phyloP scores from a whole-genome alignment of 2,888 invertebrate species.

The Bimastos eiseni region DNA sequence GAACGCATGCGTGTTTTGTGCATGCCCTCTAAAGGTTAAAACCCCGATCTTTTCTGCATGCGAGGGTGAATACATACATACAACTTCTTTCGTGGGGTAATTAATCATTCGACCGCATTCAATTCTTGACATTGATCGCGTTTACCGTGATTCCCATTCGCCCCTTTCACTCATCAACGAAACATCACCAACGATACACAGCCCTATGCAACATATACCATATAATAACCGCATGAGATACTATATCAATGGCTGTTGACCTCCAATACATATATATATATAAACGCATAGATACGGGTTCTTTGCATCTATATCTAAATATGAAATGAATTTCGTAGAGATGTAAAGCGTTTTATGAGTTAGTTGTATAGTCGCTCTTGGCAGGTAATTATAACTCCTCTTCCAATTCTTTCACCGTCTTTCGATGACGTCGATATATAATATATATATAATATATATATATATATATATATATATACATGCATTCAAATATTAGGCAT shows the following conservation, averaged over 20 bases:
- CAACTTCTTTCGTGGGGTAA: background rate
- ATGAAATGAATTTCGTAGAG: background rate
- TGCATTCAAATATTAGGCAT: too few species aligned
- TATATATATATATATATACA: too few species aligned
- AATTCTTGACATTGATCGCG: background rate
- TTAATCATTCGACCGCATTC: background rate
- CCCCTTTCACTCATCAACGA: too few species aligned
- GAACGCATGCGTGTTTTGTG: too few species aligned
- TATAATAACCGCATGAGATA: background rate
- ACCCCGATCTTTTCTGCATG: too few species aligned
- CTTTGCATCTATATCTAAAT: too few species aligned
- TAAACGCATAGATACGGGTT: background rate
- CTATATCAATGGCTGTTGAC: background rate
- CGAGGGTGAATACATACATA: too few species aligned
- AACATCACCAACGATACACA: too few species aligned
- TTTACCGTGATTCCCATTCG: background rate
- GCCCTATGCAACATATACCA: too few species aligned
- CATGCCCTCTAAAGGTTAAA: too few species aligned
- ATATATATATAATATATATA: too few species aligned
- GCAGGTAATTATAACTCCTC: slow-evolving; percentile 4
- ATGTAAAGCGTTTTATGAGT: background rate
- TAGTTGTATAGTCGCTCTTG: background rate
- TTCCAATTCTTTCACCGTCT: background rate
- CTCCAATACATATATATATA: background rate
- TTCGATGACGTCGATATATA: background rate